Conservation (phyloP, 2,888 invertebrate species). For the Parthenolecanium corni region DNA sequence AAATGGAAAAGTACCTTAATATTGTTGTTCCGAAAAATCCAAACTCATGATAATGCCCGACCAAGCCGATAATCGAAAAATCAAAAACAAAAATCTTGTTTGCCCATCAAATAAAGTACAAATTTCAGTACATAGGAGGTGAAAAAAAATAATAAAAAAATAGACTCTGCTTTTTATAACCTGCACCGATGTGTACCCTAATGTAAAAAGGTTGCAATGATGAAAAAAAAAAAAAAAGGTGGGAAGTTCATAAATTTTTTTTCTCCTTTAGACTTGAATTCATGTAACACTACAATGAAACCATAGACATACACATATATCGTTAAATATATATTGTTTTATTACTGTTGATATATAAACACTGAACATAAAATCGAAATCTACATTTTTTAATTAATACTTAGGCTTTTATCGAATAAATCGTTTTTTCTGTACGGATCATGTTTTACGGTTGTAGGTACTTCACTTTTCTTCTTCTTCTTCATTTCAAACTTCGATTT, state of each 20-base stretch:
- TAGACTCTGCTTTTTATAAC: background rate
- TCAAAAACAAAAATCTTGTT: too few relatives aligned
- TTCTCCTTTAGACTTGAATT: background rate
- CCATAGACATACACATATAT: constrained; percentile 17
- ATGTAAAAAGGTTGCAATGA: background rate
- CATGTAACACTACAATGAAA: constrained; percentile 23
- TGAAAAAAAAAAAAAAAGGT: constrained; percentile 14
- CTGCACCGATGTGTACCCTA: background rate
- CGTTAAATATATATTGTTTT: constrained; percentile 25
- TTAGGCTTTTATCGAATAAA: constrained; percentile 10
- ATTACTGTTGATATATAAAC: constrained; percentile 24
- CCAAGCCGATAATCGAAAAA: too few relatives aligned
- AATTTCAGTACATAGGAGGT: too few relatives aligned
- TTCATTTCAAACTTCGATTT: constrained; percentile 2
- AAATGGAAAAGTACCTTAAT: too few relatives aligned
- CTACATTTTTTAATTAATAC: constrained; percentile 24
- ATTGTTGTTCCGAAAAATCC: too few relatives aligned
- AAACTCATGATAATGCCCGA: too few relatives aligned
- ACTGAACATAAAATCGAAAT: constrained; percentile 16
- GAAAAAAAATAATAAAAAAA: too few relatives aligned
- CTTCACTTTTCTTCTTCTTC: background rate
- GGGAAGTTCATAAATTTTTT: constrained; percentile 17
- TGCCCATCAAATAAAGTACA: too few relatives aligned
- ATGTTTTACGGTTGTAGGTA: constrained; percentile 7
- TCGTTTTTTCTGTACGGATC: constrained; percentile 8